A percentile compares a stretch with the other conserved stretches of the same genome.
Evolutionary conservation across 2,797 vertebrate species (phyloP).

Genomic region (Staurois parvus): DNA sequence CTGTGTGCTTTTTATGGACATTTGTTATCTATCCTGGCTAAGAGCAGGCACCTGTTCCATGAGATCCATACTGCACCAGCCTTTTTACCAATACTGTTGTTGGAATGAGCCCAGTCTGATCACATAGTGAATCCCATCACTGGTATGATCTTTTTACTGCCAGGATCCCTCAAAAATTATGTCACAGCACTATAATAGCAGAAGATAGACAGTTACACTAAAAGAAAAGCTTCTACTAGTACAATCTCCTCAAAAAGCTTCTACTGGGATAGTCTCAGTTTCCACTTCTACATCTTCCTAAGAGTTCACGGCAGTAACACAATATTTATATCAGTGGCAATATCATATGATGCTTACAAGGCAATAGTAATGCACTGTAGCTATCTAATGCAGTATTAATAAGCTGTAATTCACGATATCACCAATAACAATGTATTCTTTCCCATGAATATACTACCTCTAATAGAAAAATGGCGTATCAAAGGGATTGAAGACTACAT

Average conservation of each 20-base stretch:
- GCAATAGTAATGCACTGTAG: slow-evolving; percentile 17
- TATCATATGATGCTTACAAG: slow-evolving; percentile 15
- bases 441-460: slow-evolving; percentile 39
- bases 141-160: neutral
- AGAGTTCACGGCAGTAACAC: slow-evolving; percentile 14
- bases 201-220: neutral
- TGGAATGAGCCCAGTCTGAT: neutral
- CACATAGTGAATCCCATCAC: neutral
- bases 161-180: neutral
- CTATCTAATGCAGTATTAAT: slow-evolving; percentile 44
- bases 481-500: neutral
- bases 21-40: neutral
- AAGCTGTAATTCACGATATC: slow-evolving; percentile 5
- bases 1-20: neutral
- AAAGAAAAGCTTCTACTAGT: neutral
- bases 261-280: neutral
- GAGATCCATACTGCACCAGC: neutral
- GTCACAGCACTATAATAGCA: neutral
- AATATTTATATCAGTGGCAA: slow-evolving; percentile 18
- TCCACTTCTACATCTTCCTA: neutral
- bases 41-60: neutral
- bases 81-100: neutral
- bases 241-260: neutral
- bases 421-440: slow-evolving; percentile 20
- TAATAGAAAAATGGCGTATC: slow-evolving; percentile 13